Conservation (phyloP, 1,140 invertebrate species). For the Euura saliciscinereae region DNA sequence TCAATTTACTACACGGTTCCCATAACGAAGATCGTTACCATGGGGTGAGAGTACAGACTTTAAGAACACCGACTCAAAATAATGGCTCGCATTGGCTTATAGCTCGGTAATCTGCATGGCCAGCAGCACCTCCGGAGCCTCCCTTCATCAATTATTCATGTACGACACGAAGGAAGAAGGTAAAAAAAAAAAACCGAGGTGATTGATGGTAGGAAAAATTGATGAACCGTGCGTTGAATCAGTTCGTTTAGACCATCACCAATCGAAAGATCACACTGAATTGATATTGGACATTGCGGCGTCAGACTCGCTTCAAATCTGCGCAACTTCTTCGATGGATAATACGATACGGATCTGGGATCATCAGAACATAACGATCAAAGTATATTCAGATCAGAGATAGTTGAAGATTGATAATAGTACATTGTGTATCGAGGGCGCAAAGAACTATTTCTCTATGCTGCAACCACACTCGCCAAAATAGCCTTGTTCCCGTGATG, state of each 20-base stretch:
- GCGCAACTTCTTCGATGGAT: constrained; percentile 35
- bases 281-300: constrained; percentile 27
- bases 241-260: constrained; percentile 33
- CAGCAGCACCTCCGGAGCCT: constrained; percentile 21
- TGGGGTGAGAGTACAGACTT: constrained; percentile 25
- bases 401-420: constrained; percentile 10
- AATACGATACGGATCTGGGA: constrained; percentile 37
- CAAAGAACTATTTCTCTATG: no score
- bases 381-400: constrained; percentile 21
- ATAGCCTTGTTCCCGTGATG: no score
- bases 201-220: constrained; percentile 2
- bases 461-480: no score
- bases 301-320: constrained; percentile 31
- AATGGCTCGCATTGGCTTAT: background rate
- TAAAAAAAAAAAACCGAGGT: constrained; percentile 22
- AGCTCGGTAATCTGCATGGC: constrained; percentile 31
- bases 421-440: no score
- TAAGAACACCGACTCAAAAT: background rate
- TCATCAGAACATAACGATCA: constrained; percentile 30
- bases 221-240: background rate
- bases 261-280: constrained; percentile 29
- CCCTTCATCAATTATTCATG: constrained; percentile 34
- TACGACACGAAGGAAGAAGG: constrained; percentile 30
- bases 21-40: constrained; percentile 22
- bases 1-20: constrained; percentile 28